Evolutionary conservation across 2,113 vertebrate species (phyloP).

Genomic region (Austrofundulus limnaeus): DNA sequence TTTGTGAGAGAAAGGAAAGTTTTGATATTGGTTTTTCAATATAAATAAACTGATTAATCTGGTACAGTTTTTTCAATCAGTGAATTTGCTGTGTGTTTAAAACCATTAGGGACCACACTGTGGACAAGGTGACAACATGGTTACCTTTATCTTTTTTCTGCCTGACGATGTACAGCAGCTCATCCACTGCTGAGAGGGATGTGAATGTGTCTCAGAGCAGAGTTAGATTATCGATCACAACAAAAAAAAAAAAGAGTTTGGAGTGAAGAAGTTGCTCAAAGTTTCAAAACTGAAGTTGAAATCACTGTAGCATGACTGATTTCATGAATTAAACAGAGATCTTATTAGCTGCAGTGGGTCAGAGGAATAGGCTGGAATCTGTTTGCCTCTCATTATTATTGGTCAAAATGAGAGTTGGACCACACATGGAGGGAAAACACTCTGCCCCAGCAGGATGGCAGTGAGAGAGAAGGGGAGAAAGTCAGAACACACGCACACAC

Average conservation of each 20-base stretch:
- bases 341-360: conserved; percentile 61
- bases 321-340: conserved; percentile 73
- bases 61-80: too few species aligned
- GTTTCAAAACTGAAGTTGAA: conserved; percentile 42
- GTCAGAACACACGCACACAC: neutral
- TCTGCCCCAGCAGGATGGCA: conserved; percentile 23
- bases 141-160: too few species aligned
- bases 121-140: too few species aligned
- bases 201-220: conserved; percentile 5
- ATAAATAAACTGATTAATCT: too few species aligned
- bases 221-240: too few species aligned
- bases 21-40: too few species aligned
- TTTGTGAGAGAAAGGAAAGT: too few species aligned
- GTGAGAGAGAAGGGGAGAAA: conserved; percentile 9
- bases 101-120: too few species aligned
- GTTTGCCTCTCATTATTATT: conserved; percentile 24
- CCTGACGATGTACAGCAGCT: too few species aligned
- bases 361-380: conserved; percentile 43
- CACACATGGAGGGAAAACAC: conserved; percentile 30
- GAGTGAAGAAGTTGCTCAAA: conserved; percentile 42
- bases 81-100: too few species aligned
- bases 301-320: conserved; percentile 66
- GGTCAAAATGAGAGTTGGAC: conserved; percentile 45
- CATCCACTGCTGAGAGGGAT: neutral
- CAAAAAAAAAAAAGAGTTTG: conserved; percentile 48